These are phyloP conservation scores for Tupiocoris notatus DNA, from an alignment of 2,888 invertebrate species.

Conservation along the genomic window DNA sequence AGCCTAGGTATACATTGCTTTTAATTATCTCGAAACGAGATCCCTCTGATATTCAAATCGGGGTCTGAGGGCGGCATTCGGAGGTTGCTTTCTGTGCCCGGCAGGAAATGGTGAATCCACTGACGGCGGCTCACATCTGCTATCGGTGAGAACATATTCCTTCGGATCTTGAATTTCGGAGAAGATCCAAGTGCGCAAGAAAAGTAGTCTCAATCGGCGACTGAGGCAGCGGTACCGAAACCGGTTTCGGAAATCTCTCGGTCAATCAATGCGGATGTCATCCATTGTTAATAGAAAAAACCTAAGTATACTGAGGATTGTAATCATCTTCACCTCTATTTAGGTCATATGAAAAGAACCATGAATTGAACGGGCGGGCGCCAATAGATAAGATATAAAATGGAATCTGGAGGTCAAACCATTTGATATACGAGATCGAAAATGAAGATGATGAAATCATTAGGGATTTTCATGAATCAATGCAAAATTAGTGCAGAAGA, in stretches of 20 bases:
- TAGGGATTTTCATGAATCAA: no score
- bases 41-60: slow-evolving; percentile 42
- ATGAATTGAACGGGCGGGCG: slow-evolving; percentile 11
- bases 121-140: slow-evolving; percentile 21
- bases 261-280: neutral
- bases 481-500: no score
- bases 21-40: slow-evolving; percentile 37
- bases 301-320: no score
- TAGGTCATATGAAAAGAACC: slow-evolving; percentile 12
- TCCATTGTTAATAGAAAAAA: neutral
- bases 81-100: neutral
- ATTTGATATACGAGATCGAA: neutral
- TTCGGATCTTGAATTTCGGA: no score
- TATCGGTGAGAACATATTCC: neutral
- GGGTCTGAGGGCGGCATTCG: neutral
- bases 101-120: slow-evolving; percentile 36
- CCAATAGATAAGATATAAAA: slow-evolving; percentile 1
- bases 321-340: slow-evolving; percentile 8
- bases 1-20: slow-evolving; percentile 40
- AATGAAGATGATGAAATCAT: neutral
- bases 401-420: neutral
- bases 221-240: no score
- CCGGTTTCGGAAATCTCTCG: no score
- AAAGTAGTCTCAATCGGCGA: no score
- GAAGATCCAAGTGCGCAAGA: no score